phyloP scores from a whole-genome alignment of 1,140 invertebrate genomes.

The Ceratosolen solmsi region DNA sequence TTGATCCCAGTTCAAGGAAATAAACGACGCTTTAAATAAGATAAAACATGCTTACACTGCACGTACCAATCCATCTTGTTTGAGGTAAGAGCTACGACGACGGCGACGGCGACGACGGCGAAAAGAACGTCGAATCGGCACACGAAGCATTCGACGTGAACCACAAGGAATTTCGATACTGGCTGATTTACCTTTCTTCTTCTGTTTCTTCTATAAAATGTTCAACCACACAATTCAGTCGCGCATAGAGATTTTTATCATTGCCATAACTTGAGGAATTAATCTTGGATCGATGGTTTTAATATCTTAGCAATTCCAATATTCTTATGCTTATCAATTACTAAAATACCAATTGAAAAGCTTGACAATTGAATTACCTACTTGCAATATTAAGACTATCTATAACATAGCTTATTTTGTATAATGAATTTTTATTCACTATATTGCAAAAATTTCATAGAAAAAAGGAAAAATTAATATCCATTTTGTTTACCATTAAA shows the following conservation, averaged over 20 bases:
- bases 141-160: constrained; percentile 33
- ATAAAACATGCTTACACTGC: constrained; percentile 32
- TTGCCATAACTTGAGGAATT: not conserved
- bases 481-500: too few species aligned
- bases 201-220: not conserved
- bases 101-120: constrained; percentile 32
- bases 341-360: not conserved
- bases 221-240: constrained; percentile 1
- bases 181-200: not conserved
- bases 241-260: not conserved
- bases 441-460: too few species aligned
- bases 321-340: not conserved
- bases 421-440: too few species aligned
- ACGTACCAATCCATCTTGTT: constrained; percentile 36
- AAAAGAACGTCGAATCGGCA: not conserved
- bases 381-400: too few species aligned
- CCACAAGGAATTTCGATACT: not conserved
- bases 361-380: too few species aligned
- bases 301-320: not conserved
- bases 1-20: not conserved
- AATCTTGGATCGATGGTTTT: not conserved
- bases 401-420: too few species aligned
- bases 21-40: constrained; percentile 14
- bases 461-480: too few species aligned
- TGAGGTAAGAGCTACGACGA: constrained; percentile 17